Conservation (phyloP, 2,797 vertebrate species). For the Coendou prehensilis region DNA sequence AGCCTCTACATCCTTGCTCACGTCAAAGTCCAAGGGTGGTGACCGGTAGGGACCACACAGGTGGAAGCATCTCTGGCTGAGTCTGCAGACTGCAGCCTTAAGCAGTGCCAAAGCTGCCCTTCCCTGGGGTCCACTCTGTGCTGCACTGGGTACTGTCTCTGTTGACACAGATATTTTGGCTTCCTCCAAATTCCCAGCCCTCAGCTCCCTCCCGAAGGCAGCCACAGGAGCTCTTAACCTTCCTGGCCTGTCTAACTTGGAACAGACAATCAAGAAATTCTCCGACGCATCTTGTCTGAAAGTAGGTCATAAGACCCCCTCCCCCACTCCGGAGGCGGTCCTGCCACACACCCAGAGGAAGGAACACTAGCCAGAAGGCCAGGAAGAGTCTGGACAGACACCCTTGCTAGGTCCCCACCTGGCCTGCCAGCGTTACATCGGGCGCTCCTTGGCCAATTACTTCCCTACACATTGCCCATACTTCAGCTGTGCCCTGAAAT, state of each 20-base stretch:
- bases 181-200: background rate
- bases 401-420: background rate
- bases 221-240: no score
- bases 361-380: no score
- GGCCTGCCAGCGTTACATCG: no score
- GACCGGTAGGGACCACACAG: background rate
- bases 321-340: background rate
- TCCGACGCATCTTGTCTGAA: background rate
- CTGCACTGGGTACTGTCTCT: background rate
- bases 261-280: background rate
- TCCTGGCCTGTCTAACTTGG: background rate
- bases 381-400: background rate
- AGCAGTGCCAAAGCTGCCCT: no score
- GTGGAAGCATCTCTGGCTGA: background rate
- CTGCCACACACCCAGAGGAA: background rate
- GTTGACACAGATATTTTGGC: background rate
- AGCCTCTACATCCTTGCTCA: background rate
- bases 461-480: background rate
- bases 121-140: rapidly evolving
- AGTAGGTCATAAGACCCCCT: background rate
- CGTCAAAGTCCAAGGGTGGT: background rate
- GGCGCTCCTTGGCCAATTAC: background rate
- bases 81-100: background rate
- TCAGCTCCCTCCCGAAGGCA: background rate
- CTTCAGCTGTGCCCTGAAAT: background rate